Base-by-base conservation (phyloP, 1,140 invertebrate species). In the Chelonus insularis region DNA sequence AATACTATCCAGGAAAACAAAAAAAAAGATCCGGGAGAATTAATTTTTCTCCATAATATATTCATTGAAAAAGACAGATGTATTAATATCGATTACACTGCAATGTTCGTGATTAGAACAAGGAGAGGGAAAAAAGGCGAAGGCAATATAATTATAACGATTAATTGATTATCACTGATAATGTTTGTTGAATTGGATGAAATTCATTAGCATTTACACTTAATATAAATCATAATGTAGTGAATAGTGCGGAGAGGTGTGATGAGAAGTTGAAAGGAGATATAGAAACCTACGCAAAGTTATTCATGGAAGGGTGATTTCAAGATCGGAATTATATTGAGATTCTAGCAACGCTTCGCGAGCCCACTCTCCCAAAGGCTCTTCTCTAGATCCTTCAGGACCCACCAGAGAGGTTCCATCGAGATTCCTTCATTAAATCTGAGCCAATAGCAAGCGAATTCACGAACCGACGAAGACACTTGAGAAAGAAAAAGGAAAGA, bases 371-470 rank as follows among this genome's bases (percentile, higher is more conserved):
- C 54, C 54, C 54, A 21, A 45, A 34, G 18, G 25, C 51, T 60
- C 48, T 20, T 20, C 20, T 45, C 41, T n/a, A 23, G 37, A 60
- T 60, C 48, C 47, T 60, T 37, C 21, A 57, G 56, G 56, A 57
- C 47, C 43, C 23, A 20, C 54, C 54, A 11, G 54, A 47, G 54
- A 47, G 58, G 34, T 60, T 43, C 36, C 58, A 45, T 36, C 50
- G 60, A 66, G 64, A 66, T 66, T 63, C 60, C 48, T 65, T 65
- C 59, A 65, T 65, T 65, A 62, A 62, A 55, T 65, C 56, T 45
- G 50, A 60, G 57, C 57, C 60, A 59, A 65, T 61, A 43, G 48
- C 52, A 47, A 60, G 62, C 50, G 60, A 60, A 60, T 61, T 48
- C 50, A 54, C 41, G 23, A 61, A 36, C 25, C 18, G 55, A 16